Evolutionary conservation across 1,140 invertebrate genomes (phyloP).

Genomic region (Pogonomyrmex californicus): DNA sequence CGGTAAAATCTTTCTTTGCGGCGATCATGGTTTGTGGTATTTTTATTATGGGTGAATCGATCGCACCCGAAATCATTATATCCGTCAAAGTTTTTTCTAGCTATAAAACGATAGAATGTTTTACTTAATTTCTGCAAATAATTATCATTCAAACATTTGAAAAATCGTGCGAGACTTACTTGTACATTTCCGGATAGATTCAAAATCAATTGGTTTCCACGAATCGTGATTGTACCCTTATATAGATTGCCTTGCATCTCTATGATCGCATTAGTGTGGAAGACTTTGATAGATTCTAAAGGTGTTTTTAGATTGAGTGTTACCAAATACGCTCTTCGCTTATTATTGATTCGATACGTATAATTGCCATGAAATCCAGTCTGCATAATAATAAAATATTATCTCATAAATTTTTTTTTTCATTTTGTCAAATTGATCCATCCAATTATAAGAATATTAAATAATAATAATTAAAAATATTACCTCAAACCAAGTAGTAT

Average conservation of each 20-base stretch:
- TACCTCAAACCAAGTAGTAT: constrained; percentile 88
- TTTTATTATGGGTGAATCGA: constrained; percentile 88
- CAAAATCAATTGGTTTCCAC: constrained; percentile 84
- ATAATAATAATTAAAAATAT: constrained; percentile 65
- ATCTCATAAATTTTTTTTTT: background rate
- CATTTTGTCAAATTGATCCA: background rate
- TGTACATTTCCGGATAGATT: constrained; percentile 86
- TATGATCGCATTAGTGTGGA: constrained; percentile 85
- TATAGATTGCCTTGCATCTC: constrained; percentile 88
- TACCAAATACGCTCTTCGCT: constrained; percentile 84
- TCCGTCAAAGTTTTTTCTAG: constrained; percentile 89
- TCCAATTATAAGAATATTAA: background rate
- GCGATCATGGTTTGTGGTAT: constrained; percentile 89
- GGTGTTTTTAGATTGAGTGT: constrained; percentile 88
- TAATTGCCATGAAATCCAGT: constrained; percentile 86
- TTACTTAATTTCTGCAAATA: background rate
- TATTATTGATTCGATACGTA: constrained; percentile 84
- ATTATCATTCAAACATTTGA: constrained; percentile 8
- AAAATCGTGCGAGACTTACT: constrained; percentile 75
- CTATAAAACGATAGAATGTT: constrained; percentile 74
- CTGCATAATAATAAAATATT: constrained; percentile 73
- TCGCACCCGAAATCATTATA: constrained; percentile 87
- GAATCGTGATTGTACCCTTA: constrained; percentile 84
- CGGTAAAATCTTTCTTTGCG: constrained; percentile 90
- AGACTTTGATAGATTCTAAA: constrained; percentile 84